Percentiles rank a stretch among this genome's conserved stretches.
These are phyloP conservation scores for Myotis daubentonii DNA, from an alignment of 2,797 vertebrate genomes.

Conservation along the genomic window DNA sequence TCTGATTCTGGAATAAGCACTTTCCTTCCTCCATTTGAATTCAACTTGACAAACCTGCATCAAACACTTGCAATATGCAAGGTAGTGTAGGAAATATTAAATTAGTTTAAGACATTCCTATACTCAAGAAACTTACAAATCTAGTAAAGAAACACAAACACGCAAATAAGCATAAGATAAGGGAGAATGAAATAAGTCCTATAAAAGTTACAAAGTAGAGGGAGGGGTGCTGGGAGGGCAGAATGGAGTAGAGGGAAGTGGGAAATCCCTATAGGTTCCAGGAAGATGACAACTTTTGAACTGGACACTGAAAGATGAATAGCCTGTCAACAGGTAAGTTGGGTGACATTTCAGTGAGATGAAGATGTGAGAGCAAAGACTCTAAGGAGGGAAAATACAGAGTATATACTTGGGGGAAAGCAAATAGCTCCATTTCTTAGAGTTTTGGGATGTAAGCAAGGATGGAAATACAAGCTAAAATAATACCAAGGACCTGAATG, in stretches of 20 bases:
- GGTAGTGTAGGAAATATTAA: neutral
- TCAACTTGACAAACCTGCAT: conserved; percentile 39
- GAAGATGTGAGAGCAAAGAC: neutral
- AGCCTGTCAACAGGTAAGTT: neutral
- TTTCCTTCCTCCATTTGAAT: conserved; percentile 13
- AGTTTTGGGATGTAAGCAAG: neutral
- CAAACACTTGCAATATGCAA: conserved; percentile 13
- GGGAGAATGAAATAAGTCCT: neutral
- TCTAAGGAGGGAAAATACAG: neutral
- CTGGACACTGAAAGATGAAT: neutral
- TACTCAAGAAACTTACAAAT: conserved; percentile 27
- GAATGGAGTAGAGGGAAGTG: neutral
- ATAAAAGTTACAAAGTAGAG: neutral
- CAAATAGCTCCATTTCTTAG: neutral
- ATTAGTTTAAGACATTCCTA: neutral
- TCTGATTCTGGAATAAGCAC: conserved; percentile 27
- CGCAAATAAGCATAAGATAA: neutral
- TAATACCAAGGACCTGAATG: neutral
- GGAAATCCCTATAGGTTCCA: neutral
- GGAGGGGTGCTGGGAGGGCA: neutral
- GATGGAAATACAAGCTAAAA: neutral
- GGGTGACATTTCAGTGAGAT: neutral
- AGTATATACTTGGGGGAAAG: neutral
- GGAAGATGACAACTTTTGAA: conserved; percentile 8
- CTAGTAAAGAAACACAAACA: conserved; percentile 40